phyloP scores from a whole-genome alignment of 2,797 vertebrate species.

The Tympanoctomys barrerae region DNA sequence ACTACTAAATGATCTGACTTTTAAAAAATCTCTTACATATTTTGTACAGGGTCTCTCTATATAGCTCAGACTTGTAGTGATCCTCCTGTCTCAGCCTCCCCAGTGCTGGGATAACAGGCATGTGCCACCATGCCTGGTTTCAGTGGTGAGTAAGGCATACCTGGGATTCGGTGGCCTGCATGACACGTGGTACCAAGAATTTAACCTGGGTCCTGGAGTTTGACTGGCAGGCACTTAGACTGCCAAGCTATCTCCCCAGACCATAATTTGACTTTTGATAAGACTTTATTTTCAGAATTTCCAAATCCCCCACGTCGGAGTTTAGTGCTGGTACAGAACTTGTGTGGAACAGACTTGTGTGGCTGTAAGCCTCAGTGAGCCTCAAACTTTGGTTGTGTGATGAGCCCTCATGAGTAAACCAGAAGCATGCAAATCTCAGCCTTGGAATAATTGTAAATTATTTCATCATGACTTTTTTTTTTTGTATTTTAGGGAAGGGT shows the following conservation, averaged over 20 bases:
- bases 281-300: neutral
- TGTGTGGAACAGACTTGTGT: neutral
- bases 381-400: neutral
- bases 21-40: neutral
- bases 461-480: neutral
- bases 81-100: too few species aligned
- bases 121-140: too few species aligned
- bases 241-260: too few species aligned
- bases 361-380: neutral
- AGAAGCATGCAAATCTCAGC: neutral
- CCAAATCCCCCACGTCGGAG: neutral
- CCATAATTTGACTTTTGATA: neutral
- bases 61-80: too few species aligned
- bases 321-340: neutral
- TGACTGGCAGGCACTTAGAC: too few species aligned
- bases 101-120: too few species aligned
- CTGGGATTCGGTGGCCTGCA: too few species aligned
- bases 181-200: too few species aligned
- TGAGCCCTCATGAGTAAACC: neutral
- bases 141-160: too few species aligned
- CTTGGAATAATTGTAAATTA: neutral
- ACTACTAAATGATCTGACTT: neutral
- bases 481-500: too few species aligned
- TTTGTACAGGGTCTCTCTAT: too few species aligned
- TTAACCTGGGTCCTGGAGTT: too few species aligned